phyloP scores from a whole-genome alignment of 2,113 vertebrate genomes.

The Orcinus orca region DNA sequence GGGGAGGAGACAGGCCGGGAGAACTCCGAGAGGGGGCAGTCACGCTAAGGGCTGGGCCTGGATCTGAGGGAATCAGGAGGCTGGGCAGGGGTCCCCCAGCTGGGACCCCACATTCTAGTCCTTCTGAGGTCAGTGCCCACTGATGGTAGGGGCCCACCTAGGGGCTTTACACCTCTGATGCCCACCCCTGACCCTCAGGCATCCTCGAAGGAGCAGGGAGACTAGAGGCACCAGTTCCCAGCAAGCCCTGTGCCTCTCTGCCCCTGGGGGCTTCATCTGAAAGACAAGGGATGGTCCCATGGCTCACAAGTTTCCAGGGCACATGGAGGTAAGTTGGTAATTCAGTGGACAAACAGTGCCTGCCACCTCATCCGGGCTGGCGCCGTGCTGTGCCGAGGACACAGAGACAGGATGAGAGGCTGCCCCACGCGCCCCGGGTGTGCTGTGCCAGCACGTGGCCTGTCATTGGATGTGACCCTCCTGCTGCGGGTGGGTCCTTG shows the following conservation, averaged over 20 bases:
- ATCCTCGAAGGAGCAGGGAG: background rate
- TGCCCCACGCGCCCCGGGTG: fast-evolving
- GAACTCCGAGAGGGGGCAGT: fast-evolving
- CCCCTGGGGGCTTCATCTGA: background rate
- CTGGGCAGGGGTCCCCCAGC: background rate
- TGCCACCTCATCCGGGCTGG: fast-evolving
- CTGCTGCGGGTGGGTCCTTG: background rate
- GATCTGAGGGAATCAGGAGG: background rate
- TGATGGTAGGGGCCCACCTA: background rate
- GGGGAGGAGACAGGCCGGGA: background rate
- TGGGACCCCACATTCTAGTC: background rate
- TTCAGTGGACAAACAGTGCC: background rate
- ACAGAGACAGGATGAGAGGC: background rate
- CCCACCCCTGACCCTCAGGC: background rate
- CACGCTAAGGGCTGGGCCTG: background rate
- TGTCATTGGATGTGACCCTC: background rate
- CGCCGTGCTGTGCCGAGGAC: fast-evolving
- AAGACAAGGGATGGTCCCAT: background rate
- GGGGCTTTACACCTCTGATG: background rate
- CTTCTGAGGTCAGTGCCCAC: background rate
- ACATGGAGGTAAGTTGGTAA: fast-evolving
- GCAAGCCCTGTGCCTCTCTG: background rate
- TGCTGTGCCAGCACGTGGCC: background rate
- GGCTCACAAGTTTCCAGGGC: background rate
- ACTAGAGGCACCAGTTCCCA: background rate